Evolutionary conservation across 2,113 vertebrate species (phyloP).

Genomic region (Nibea coibor): DNA sequence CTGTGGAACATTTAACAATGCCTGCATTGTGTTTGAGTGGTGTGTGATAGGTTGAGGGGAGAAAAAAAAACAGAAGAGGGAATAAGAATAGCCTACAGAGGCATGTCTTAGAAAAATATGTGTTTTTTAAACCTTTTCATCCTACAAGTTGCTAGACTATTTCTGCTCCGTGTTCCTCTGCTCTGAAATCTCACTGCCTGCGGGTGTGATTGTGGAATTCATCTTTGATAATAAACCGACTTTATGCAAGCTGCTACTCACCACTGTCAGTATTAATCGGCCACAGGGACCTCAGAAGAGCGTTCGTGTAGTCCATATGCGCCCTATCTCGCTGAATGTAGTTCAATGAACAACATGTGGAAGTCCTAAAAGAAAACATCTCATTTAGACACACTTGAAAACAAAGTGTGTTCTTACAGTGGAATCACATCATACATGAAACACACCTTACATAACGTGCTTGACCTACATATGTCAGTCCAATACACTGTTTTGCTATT

Average conservation of each 20-base stretch:
- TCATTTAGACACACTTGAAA: not conserved
- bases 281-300: constrained; percentile 10
- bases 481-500: constrained; percentile 2
- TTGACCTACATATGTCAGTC: constrained; percentile 40
- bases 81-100: constrained; percentile 4
- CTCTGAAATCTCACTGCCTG: constrained; percentile 41
- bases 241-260: constrained; percentile 50
- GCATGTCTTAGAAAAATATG: constrained; percentile 34
- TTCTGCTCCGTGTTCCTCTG: constrained; percentile 9
- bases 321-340: not conserved
- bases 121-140: constrained; percentile 42
- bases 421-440: not conserved
- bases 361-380: not conserved
- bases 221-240: constrained; percentile 64
- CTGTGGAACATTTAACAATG: not conserved
- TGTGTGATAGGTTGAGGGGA: not conserved
- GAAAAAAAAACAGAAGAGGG: not conserved
- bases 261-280: constrained; percentile 43
- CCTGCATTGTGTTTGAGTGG: not conserved
- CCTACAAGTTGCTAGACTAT: constrained; percentile 13
- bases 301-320: not conserved
- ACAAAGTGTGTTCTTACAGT: not conserved
- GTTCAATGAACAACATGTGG: constrained; percentile 7
- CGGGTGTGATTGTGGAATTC: constrained; percentile 55
- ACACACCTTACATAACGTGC: not conserved